Evolutionary conservation across 2,888 invertebrate species (phyloP).

Genomic region (Morpho helenor): DNA sequence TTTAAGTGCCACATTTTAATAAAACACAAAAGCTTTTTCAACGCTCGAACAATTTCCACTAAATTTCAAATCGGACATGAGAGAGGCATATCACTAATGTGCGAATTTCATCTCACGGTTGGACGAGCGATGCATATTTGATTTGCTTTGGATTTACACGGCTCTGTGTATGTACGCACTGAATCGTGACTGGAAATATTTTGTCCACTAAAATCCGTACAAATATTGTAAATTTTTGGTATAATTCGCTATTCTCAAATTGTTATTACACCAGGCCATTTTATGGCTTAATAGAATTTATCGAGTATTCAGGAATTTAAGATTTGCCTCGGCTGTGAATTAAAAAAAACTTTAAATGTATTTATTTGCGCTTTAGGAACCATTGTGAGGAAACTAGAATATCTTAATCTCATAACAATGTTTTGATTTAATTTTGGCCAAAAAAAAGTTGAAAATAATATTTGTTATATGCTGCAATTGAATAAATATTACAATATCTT

Average conservation of each 20-base stretch:
- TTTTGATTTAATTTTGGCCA: too few relatives aligned
- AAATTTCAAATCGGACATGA: conserved; percentile 21
- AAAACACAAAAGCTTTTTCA: neutral
- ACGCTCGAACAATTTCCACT: conserved; percentile 21
- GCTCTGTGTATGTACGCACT: conserved; percentile 37
- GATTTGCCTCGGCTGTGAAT: too few relatives aligned
- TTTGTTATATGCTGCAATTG: too few relatives aligned
- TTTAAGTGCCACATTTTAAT: neutral
- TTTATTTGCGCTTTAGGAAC: too few relatives aligned
- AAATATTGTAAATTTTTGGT: neutral
- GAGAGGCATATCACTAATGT: conserved; percentile 43
- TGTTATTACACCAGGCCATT: too few relatives aligned
- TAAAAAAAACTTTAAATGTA: too few relatives aligned
- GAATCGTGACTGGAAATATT: conserved; percentile 50
- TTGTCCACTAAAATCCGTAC: conserved; percentile 33
- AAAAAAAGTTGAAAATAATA: too few relatives aligned
- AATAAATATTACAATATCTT: too few relatives aligned
- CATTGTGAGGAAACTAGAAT: too few relatives aligned
- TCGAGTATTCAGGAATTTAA: too few relatives aligned
- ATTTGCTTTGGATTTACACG: conserved; percentile 69
- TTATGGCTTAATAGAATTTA: too few relatives aligned
- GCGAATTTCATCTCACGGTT: conserved; percentile 70
- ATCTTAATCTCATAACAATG: too few relatives aligned
- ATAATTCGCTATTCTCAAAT: neutral
- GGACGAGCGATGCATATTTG: conserved; percentile 71